Evolutionary conservation across 2,888 invertebrate genomes (phyloP), one percentile per base, ranked within the genome.

Genomic region (Philopedon plagiatum): DNA sequence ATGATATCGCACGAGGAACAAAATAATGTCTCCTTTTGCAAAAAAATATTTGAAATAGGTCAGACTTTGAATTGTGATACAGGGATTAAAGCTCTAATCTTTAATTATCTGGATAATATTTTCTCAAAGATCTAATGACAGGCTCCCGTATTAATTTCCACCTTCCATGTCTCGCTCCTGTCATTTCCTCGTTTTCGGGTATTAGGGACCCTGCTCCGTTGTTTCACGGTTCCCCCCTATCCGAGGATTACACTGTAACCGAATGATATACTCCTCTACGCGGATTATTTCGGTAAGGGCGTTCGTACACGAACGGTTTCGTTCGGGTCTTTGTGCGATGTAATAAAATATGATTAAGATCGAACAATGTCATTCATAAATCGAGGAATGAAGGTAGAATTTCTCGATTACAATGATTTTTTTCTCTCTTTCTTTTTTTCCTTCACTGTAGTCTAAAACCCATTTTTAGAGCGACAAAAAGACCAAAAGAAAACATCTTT

Each of bases 161-260:
- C 32, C 56, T 65, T 44, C 26, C 65, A 65, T 26, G 65, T 65
- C 65, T 51, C 63, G 4, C 23, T 26, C 18, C 41, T 56, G 65
- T 56, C 56, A 65, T 56, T 65, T 54, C 9, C 65, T 65, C 54
- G 65, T 65, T 65, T 65, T 65, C 65, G 54, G 65, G 56, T 56
- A 65, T 65, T 65, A 65, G 39, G 39, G 37, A n/a, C 13, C 54
- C 54, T 11, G 37, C 18, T 41, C n/a, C 56, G 65, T 65, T 65
- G 54, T 56, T 65, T 41, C 65, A 65, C 26, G 32, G 44, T 44
- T 41, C 56, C 56, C 54, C 56, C 56, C 56, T 21, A 29, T 41
- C 23, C 26, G 41, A 26, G 56, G 41, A 65, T 65, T 65, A 65
- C 65, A 29, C 26, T 44, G 56, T 26, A 23, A 11, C 37, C 32